Evolutionary conservation across 2,888 invertebrate species (phyloP).

Genomic region (Celastrina argiolus): DNA sequence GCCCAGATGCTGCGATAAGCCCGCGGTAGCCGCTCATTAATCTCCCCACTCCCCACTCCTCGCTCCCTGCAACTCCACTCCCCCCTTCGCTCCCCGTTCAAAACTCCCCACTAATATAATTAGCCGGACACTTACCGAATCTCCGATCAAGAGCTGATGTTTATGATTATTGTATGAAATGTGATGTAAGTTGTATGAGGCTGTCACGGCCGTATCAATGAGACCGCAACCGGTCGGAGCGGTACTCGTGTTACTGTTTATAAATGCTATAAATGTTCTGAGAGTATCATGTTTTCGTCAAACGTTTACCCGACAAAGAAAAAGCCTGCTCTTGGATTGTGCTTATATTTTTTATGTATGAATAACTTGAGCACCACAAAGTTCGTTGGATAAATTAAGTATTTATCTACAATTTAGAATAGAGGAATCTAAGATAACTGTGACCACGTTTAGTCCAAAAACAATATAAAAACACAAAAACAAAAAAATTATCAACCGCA

Average conservation of each 20-base stretch:
- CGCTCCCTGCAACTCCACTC: slow-evolving; percentile 48
- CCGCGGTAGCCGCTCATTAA: slow-evolving; percentile 76
- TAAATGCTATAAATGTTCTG: slow-evolving; percentile 9
- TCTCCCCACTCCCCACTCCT: slow-evolving; percentile 65
- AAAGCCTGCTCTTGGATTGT: not conserved
- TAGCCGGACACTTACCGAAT: slow-evolving; percentile 63
- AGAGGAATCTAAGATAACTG: no score
- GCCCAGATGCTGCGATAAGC: slow-evolving; percentile 75
- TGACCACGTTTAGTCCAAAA: not conserved
- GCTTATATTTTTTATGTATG: not conserved
- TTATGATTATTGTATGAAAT: slow-evolving; percentile 7
- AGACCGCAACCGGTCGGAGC: not conserved
- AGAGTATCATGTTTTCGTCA: not conserved
- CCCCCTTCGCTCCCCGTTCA: slow-evolving; percentile 32
- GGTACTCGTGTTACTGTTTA: not conserved
- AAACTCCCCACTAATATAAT: slow-evolving; percentile 64
- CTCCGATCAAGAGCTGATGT: slow-evolving; percentile 32
- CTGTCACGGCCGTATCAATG: not conserved
- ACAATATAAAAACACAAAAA: not conserved
- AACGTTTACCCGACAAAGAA: slow-evolving; percentile 5
- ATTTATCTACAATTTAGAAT: no score
- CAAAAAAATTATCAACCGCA: not conserved
- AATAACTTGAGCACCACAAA: no score
- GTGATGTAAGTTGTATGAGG: no score
- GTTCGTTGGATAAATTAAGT: no score